phyloP scores from a whole-genome alignment of 2,113 vertebrate genomes.

The Isurus oxyrinchus region DNA sequence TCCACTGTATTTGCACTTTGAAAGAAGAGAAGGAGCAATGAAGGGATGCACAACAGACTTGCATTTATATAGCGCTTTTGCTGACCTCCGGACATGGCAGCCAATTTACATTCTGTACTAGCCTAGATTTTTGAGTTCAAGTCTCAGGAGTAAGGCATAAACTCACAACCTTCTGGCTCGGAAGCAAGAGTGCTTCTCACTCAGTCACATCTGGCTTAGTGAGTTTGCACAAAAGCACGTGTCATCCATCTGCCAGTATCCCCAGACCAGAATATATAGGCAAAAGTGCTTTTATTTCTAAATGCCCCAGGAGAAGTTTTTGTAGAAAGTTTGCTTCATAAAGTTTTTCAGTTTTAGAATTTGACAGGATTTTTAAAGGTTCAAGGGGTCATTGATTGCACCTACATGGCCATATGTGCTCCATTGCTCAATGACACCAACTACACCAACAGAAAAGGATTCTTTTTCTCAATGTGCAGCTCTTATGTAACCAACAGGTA shows the following conservation, averaged over 20 bases:
- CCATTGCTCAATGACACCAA: neutral
- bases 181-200: neutral
- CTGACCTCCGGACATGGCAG: neutral
- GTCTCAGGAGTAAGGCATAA: neutral
- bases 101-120: neutral
- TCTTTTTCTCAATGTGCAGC: neutral
- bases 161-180: neutral
- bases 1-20: neutral
- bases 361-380: neutral
- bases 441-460: neutral
- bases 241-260: neutral
- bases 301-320: neutral
- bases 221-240: neutral
- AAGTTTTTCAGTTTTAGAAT: neutral
- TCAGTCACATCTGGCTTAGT: neutral
- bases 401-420: neutral
- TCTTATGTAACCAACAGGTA: neutral
- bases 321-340: neutral
- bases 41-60: neutral
- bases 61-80: neutral
- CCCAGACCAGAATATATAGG: neutral
- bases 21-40: neutral
- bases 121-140: neutral
- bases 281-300: neutral
- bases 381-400: neutral